Conservation (phyloP, 2,797 vertebrate genomes). For the Xiphorhynchus erythropygius region DNA sequence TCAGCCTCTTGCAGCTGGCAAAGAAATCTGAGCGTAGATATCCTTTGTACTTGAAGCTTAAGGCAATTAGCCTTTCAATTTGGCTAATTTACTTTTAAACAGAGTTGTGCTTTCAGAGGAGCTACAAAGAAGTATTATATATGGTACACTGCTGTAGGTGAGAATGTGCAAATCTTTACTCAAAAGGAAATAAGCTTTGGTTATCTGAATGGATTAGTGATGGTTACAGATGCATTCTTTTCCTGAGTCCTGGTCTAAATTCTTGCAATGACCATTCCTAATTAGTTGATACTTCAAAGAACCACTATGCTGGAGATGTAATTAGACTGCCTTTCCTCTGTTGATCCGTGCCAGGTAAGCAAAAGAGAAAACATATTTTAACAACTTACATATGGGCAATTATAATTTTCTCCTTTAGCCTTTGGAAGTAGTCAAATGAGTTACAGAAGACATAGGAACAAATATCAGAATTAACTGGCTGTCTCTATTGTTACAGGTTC, state of each 20-base stretch:
- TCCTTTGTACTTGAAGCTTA: conserved; percentile 34
- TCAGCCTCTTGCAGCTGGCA: conserved; percentile 23
- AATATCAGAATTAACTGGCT: neutral
- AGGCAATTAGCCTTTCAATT: conserved; percentile 57
- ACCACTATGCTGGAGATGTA: neutral
- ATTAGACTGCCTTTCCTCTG: neutral
- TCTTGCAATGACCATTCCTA: conserved; percentile 11
- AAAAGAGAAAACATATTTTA: neutral
- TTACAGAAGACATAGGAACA: neutral
- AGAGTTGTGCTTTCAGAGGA: conserved; percentile 43
- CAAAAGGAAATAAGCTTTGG: conserved; percentile 52
- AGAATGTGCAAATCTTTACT: conserved; percentile 50
- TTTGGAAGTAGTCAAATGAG: neutral
- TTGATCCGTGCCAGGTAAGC: conserved; percentile 39
- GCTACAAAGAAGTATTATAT: conserved; percentile 30
- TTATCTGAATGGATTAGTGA: conserved; percentile 53
- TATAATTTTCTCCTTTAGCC: neutral
- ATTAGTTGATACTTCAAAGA: conserved; percentile 60
- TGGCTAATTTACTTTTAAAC: conserved; percentile 61
- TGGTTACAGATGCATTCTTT: conserved; percentile 48
- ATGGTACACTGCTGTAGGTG: conserved; percentile 41
- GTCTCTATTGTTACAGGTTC: neutral
- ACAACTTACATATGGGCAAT: neutral
- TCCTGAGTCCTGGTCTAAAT: conserved; percentile 12
- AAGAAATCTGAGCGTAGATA: conserved; percentile 36